phyloP scores from a whole-genome alignment of 1,140 invertebrate genomes.

The Rhopalosiphum maidis region DNA sequence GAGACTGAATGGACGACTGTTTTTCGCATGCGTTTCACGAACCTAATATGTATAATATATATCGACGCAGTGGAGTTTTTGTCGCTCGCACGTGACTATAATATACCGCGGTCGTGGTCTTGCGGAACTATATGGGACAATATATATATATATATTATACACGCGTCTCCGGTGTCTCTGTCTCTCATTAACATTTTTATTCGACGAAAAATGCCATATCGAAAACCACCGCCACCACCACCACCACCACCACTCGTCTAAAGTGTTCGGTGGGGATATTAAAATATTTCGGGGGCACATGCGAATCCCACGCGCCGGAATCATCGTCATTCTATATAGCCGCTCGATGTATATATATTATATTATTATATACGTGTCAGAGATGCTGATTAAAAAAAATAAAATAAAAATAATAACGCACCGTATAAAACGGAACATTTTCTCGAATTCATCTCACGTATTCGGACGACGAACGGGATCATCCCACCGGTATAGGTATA shows the following conservation, averaged over 20 bases:
- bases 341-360: not conserved
- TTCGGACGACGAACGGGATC: conserved; percentile 16
- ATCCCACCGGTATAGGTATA: not conserved
- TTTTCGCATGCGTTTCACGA: conserved; percentile 43
- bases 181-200: conserved; percentile 55
- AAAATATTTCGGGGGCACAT: conserved; percentile 44
- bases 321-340: conserved; percentile 11
- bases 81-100: conserved; percentile 28
- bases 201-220: conserved; percentile 35
- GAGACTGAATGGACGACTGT: not conserved
- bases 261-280: not conserved
- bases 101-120: not conserved
- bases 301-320: not conserved
- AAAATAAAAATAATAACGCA: conserved; percentile 42
- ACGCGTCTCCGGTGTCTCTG: not conserved
- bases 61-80: conserved; percentile 1
- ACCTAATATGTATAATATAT: not conserved
- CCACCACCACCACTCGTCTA: not conserved
- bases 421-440: conserved; percentile 23
- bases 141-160: conserved; percentile 7
- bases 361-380: conserved; percentile 35
- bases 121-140: not conserved
- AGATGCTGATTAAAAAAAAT: conserved; percentile 51
- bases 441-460: conserved; percentile 33
- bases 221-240: not conserved